These are phyloP conservation scores for Lipotes vexillifer DNA, from an alignment of 2,113 vertebrate species.

Conservation along the genomic window DNA sequence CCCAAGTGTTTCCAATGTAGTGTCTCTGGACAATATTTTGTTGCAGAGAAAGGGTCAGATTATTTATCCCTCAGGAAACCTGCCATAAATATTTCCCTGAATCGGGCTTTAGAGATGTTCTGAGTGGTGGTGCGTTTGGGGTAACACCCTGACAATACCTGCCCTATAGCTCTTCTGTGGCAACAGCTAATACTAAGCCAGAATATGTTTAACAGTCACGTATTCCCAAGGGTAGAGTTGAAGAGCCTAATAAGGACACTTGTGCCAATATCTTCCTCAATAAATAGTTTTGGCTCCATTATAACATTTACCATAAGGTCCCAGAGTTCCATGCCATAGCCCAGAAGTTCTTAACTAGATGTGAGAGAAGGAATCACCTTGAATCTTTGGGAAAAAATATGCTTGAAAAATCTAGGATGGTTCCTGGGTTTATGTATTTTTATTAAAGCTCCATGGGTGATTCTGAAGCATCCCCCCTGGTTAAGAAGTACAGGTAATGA, in stretches of 20 bases:
- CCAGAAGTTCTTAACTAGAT: background rate
- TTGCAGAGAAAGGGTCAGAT: background rate
- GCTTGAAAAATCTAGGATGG: background rate
- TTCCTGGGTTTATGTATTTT: background rate
- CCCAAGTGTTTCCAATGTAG: background rate
- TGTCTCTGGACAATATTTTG: background rate
- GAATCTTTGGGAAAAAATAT: background rate
- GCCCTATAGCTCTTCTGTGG: background rate
- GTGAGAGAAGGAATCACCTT: background rate
- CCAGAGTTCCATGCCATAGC: background rate
- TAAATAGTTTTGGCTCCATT: background rate
- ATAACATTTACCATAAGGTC: background rate
- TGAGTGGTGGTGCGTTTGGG: background rate
- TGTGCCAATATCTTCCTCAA: background rate
- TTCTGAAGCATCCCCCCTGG: background rate
- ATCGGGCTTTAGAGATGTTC: background rate
- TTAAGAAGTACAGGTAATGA: background rate
- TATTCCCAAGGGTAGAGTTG: background rate
- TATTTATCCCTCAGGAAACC: background rate
- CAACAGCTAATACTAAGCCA: background rate
- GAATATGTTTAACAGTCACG: background rate
- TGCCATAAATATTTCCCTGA: background rate
- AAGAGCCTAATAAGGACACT: background rate
- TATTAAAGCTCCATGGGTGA: background rate
- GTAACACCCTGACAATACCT: background rate